phyloP scores from a whole-genome alignment of 2,797 vertebrate genomes.

The Octomys mimax region DNA sequence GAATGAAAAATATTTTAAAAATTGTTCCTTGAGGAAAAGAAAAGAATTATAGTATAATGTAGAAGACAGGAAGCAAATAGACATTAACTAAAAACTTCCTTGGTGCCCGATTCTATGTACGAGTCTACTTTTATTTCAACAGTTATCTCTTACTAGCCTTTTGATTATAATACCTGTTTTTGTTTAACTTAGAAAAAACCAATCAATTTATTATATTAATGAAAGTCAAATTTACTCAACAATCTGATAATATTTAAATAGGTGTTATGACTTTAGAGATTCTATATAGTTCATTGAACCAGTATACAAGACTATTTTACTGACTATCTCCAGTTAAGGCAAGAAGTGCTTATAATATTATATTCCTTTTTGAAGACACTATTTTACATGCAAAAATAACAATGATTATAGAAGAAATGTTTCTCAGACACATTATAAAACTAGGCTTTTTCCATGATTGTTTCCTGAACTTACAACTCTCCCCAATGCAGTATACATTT shows the following conservation, averaged over 20 bases:
- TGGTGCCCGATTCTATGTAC: neutral
- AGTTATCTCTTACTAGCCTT: neutral
- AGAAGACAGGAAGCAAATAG: neutral
- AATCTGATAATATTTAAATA: conserved; percentile 31
- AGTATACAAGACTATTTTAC: neutral
- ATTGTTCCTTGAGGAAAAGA: no score
- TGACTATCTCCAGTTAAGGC: neutral
- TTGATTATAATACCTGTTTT: conserved; percentile 10
- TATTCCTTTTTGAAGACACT: neutral
- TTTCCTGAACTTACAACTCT: neutral
- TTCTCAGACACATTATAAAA: neutral
- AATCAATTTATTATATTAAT: conserved; percentile 1
- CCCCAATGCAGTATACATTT: neutral
- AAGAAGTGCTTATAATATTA: neutral
- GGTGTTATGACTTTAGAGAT: conserved; percentile 20
- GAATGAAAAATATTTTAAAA: no score
- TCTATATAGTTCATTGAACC: conserved; percentile 9
- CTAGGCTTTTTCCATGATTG: neutral
- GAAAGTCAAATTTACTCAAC: conserved; percentile 11
- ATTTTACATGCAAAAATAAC: neutral
- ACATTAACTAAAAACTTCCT: conserved; percentile 10
- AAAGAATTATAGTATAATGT: neutral
- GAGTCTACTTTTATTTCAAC: neutral
- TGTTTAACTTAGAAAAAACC: conserved; percentile 18
- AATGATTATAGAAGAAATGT: conserved; percentile 18